Evolutionary conservation across 2,113 vertebrate genomes (phyloP), one percentile per base, ranked within the genome.

Genomic region (Ursus arctos): DNA sequence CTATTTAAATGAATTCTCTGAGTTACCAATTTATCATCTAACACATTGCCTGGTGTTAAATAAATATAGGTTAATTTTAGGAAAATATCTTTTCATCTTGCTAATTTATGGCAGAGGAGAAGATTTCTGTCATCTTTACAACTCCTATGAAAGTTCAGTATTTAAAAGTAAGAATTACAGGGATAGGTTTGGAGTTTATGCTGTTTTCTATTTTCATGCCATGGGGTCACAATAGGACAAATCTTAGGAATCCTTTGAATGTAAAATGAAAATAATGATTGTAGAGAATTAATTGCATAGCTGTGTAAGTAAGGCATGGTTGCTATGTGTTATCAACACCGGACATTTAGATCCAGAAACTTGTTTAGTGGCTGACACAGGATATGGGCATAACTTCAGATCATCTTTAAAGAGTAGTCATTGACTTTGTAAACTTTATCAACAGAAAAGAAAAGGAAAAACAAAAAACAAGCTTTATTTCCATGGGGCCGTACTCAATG

Each of bases 1-100:
- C 6, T 89, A 82, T 57, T 92, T 79, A 82, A 92, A 76, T 57
- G 18, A 86, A 81, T 82, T 94, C 19, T 57, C 24, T 89, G 26
- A 19, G 12, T 71, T 74, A 71, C 31, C 18, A 82, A 47, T 90
- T 92, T 90, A 77, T 91, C 24, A 57, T 40, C 36, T 63, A 72
- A 24, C 7, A 83, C 6, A n/a, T 71, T 53, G 16, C 1, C 49
- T 85, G 15, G 14, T 91, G 4, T 72, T 74, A 65, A 53, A 80
- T 79, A 91, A 79, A 95, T 55, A 71, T 2, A 77, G 57, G 10
- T 59, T 77, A 36, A 89, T 71, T 85, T 74, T 81, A 71, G 72
- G 15, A 89, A 95, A 79, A 8, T 86, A 77, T 43, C 16, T 88
- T 76, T 69, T 81, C 49, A 33, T 92, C 8, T 94, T 89, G 16